Evolutionary conservation across 30 jellyfish, hydroid and myxozoan genomes (phyloP).

Genomic region (Mastigias papua): DNA sequence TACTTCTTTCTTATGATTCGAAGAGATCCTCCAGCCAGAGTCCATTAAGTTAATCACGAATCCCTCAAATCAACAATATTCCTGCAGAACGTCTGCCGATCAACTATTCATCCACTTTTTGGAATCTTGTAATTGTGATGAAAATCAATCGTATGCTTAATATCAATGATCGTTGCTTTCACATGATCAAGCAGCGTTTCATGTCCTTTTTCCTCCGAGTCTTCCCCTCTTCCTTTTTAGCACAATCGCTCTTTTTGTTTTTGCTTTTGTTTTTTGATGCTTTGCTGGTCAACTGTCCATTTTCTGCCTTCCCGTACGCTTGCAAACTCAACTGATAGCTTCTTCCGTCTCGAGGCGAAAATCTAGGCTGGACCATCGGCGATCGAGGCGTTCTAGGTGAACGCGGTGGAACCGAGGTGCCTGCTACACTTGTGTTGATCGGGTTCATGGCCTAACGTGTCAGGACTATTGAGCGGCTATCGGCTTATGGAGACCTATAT

Average conservation of each 20-base stretch:
- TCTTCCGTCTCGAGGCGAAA: constrained; percentile 43
- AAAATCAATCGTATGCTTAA: not conserved
- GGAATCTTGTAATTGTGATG: not conserved
- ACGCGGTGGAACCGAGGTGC: constrained; percentile 66
- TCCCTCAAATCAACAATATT: not conserved
- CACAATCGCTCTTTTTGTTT: not conserved
- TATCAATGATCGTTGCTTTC: not conserved
- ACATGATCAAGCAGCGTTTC: not conserved
- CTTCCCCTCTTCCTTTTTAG: not conserved
- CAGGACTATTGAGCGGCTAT: not conserved
- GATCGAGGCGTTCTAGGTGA: constrained; percentile 68
- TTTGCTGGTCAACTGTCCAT: constrained; percentile 66
- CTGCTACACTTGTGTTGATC: constrained; percentile 69
- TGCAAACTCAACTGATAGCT: constrained; percentile 19
- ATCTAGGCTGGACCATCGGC: constrained; percentile 57
- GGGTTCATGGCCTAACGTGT: constrained; percentile 53
- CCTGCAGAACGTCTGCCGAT: not conserved
- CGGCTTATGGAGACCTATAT: not conserved
- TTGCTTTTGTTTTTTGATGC: constrained; percentile 17
- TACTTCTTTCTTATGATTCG: not conserved
- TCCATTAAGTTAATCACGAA: not conserved
- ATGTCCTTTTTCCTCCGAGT: not conserved
- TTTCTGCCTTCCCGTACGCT: constrained; percentile 56
- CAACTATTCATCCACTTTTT: not conserved
- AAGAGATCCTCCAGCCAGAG: not conserved